Percentiles rank a stretch among this genome's conserved stretches.
Conservation (phyloP, 37 sponge, comb jelly and placozoan species). For the Bolinopsis microptera region DNA sequence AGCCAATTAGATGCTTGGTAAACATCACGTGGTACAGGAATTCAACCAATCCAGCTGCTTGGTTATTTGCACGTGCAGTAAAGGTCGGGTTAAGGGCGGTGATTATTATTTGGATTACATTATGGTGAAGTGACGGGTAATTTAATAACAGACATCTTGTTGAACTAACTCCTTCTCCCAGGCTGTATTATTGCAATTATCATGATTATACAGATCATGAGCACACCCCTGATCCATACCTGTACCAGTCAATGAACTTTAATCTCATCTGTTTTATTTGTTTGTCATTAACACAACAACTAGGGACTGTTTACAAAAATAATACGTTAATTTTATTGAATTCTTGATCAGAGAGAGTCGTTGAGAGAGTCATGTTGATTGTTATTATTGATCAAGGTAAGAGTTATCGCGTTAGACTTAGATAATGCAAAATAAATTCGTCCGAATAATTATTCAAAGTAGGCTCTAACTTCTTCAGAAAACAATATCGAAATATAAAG, state of each 20-base stretch:
- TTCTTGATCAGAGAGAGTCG: too few relatives aligned
- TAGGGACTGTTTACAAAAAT: not conserved
- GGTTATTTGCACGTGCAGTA: too few relatives aligned
- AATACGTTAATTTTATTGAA: not conserved
- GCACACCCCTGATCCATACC: not conserved
- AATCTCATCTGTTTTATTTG: not conserved
- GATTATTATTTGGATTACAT: not conserved
- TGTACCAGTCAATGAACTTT: not conserved
- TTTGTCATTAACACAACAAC: not conserved
- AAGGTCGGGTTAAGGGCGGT: not conserved
- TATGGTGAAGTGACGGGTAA: not conserved
- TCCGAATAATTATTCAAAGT: too few relatives aligned
- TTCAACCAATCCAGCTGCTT: not conserved
- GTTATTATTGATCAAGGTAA: too few relatives aligned
- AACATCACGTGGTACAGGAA: not conserved
- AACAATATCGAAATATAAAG: too few relatives aligned
- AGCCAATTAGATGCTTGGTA: not conserved
- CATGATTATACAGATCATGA: too few relatives aligned
- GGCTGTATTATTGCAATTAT: not conserved
- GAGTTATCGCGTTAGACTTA: too few relatives aligned
- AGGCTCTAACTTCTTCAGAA: too few relatives aligned
- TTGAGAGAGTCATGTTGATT: too few relatives aligned
- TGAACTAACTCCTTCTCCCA: not conserved
- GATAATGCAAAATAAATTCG: too few relatives aligned
- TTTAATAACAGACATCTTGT: not conserved